Percentiles rank a stretch among this genome's conserved stretches.
Conservation (phyloP, 2,888 invertebrate species). For the Rhagium mordax region DNA sequence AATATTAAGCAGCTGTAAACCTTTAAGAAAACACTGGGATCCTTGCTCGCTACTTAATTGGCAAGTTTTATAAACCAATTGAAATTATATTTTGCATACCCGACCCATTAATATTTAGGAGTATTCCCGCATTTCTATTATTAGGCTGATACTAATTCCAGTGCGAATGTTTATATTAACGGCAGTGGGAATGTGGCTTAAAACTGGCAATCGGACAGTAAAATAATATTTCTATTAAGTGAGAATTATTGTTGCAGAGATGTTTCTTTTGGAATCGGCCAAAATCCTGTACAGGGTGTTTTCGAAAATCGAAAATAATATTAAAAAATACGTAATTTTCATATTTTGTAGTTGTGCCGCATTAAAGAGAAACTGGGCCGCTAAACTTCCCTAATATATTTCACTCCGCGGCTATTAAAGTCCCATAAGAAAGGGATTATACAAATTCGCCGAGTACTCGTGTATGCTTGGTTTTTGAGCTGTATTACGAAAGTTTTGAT, state of each 20-base stretch:
- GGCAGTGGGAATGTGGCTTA: background rate
- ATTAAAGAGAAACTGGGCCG: no score
- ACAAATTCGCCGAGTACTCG: background rate
- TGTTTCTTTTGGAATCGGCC: no score
- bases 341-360: no score
- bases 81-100: background rate
- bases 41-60: background rate
- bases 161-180: background rate
- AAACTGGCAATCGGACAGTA: no score
- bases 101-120: no score
- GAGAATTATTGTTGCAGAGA: no score
- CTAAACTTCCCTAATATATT: background rate
- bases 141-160: background rate
- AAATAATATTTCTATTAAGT: no score
- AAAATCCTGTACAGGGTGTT: no score
- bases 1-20: constrained; percentile 28
- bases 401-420: background rate
- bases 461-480: background rate
- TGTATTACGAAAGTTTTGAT: background rate
- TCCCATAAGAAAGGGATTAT: background rate
- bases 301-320: no score
- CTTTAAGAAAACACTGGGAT: constrained; percentile 12
- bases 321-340: no score
- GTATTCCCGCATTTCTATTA: background rate
- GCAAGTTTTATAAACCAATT: background rate